Evolutionary conservation across 2,888 invertebrate species (phyloP), one percentile per base, ranked within the genome.

Genomic region (Aspidiotus rigidus): DNA sequence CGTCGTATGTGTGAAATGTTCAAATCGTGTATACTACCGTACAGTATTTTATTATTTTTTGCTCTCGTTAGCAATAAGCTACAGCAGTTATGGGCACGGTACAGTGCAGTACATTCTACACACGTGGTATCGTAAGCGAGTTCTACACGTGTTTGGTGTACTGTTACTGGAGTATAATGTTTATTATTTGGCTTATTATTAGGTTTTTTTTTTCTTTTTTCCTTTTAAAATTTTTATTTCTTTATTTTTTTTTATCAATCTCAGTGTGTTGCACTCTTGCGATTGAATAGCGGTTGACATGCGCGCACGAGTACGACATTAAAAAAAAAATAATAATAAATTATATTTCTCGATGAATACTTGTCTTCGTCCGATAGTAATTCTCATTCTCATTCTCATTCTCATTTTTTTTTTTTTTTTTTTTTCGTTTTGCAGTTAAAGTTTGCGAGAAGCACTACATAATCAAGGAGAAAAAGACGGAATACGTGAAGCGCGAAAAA

Each of bases 381-480:
- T 28, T 28, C 28, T n/a, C n/a, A n/a, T n/a, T n/a, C n/a, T 44
- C 53, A 28, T 64, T 54, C 42, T 11, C 10, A n/a, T n/a, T n/a
- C n/a, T n/a, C n/a, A n/a, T n/a, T n/a, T n/a, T n/a, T 42, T 55
- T 40, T 66, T 66, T 54, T 17, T 42, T 59, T 60, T 49, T n/a
- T 7, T 40, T 28, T 64, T 28, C 67, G 67, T 70, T 72, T 84
- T 85, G 69, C 84, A 90, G 93, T 98, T 77, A 99, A 99, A 86
- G 95, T 97, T n/a, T 89, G 96, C 79, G 93, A 95, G 77, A 99
- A 99, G 81, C 83, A 85, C 64, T 90, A 94, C 79, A 95, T 99
- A 74, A 84, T 95, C 74, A 84, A 89, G 73, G 95, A 98, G 80
- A 90, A 89, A 78, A 98, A 98, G 80, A 86, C 89, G 75, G 89